Evolutionary conservation across 2,113 vertebrate species (phyloP).

Genomic region (Pampusana beccarii): DNA sequence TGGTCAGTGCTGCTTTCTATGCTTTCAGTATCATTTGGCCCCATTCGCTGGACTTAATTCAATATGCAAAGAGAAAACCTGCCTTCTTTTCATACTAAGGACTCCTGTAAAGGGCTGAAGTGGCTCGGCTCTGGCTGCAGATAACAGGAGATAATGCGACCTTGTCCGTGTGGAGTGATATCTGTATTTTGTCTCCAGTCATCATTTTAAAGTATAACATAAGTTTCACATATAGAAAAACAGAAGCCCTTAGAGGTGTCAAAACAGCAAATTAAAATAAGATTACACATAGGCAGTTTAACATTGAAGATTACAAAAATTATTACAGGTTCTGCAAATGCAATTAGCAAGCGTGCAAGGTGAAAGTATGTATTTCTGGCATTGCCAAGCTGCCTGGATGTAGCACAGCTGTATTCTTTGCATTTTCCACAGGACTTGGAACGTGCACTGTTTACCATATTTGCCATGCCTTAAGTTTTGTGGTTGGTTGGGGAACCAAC

Average conservation of each 20-base stretch:
- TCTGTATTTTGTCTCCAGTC: neutral
- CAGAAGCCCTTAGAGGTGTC: neutral
- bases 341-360: neutral
- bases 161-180: fast-evolving
- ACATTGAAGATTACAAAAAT: neutral
- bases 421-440: neutral
- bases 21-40: neutral
- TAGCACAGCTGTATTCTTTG: neutral
- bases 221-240: neutral
- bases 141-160: neutral
- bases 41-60: neutral
- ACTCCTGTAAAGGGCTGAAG: neutral
- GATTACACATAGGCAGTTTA: neutral
- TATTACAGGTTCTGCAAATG: neutral
- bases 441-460: neutral
- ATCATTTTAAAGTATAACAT: neutral
- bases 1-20: neutral
- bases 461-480: neutral
- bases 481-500: fast-evolving
- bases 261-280: neutral
- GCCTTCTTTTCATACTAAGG: neutral
- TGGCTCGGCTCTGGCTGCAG: neutral
- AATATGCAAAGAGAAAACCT: neutral
- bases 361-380: neutral
- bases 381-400: neutral